Conservation (phyloP, 2,797 vertebrate species). For the Pangasius sanitwongsei region DNA sequence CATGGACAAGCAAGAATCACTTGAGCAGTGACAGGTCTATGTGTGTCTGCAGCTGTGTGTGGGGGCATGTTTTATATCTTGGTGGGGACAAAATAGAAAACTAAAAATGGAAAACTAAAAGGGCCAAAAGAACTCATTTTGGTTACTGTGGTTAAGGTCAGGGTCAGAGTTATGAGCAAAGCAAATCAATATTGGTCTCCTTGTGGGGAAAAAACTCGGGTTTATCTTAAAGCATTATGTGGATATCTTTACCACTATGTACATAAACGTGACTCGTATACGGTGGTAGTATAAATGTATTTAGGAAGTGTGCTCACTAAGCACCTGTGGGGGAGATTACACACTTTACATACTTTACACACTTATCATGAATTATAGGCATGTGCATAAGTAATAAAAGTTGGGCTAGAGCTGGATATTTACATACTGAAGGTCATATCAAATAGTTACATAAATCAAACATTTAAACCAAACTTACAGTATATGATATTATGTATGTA, state of each 20-base stretch:
- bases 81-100: background rate
- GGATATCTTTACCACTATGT: background rate
- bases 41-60: background rate
- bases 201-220: background rate
- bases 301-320: background rate
- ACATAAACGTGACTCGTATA: background rate
- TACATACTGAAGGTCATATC: background rate
- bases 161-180: no score
- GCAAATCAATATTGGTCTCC: no score
- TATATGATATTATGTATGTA: no score
- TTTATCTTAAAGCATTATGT: background rate
- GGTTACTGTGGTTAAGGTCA: background rate
- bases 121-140: background rate
- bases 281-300: background rate
- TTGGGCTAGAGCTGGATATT: background rate
- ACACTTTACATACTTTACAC: background rate
- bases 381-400: background rate
- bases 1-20: slow-evolving; percentile 39
- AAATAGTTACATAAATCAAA: background rate
- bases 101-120: background rate
- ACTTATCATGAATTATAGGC: background rate
- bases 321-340: background rate
- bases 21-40: slow-evolving; percentile 29
- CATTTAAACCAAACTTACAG: background rate
- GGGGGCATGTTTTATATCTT: background rate